Conservation (phyloP, 2,888 invertebrate species). For the Neoaliturus tenellus region DNA sequence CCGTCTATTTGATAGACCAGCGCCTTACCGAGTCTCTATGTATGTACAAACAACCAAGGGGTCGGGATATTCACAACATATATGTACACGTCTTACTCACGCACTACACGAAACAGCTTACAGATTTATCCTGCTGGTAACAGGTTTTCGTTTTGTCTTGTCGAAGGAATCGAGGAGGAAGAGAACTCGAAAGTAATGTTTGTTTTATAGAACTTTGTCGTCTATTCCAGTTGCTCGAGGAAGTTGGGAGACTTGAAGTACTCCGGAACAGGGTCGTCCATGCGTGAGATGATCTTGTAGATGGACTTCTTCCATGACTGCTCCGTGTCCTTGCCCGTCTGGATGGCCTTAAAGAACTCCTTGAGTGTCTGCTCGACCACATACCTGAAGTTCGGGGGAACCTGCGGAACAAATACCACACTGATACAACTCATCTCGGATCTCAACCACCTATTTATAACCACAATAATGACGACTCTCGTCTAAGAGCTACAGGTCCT, state of each 20-base stretch:
- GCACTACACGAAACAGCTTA: constrained; percentile 65
- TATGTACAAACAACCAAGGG: constrained; percentile 61
- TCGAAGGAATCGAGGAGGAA: constrained; percentile 49
- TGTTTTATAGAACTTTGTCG: constrained; percentile 56
- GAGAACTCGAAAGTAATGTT: constrained; percentile 19
- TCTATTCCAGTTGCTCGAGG: constrained; percentile 97
- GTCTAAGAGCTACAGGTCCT: too few relatives aligned
- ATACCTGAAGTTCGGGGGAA: constrained; percentile 97
- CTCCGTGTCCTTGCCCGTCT: constrained; percentile 97
- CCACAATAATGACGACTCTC: too few relatives aligned
- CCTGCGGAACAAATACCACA: too few relatives aligned
- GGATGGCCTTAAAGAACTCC: constrained; percentile 99
- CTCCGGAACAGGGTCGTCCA: constrained; percentile 99
- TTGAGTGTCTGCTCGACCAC: constrained; percentile 98
- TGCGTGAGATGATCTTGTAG: constrained; percentile 99
- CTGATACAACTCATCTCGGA: too few relatives aligned
- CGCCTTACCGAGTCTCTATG: constrained; percentile 60
- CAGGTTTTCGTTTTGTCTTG: constrained; percentile 53
- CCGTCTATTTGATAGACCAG: constrained; percentile 66
- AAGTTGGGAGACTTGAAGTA: constrained; percentile 99
- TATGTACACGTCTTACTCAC: constrained; percentile 60
- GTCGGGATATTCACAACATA: constrained; percentile 56
- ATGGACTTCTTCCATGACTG: constrained; percentile 99
- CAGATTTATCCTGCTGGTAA: constrained; percentile 59
- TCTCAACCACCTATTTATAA: too few relatives aligned